Evolutionary conservation across 2,113 vertebrate species (phyloP).

Genomic region (Plecotus auritus): DNA sequence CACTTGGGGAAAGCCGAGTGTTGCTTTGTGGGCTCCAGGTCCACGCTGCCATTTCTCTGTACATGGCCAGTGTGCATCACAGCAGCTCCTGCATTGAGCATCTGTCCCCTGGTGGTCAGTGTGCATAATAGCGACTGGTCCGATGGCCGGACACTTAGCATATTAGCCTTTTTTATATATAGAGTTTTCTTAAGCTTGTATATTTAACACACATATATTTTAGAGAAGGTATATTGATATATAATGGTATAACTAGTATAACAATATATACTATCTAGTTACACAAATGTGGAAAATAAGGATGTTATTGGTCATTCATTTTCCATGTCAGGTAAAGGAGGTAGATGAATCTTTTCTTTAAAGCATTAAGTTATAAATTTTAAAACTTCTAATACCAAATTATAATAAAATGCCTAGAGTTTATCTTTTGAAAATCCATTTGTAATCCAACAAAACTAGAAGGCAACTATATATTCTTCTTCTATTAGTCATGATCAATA

Average conservation of each 20-base stretch:
- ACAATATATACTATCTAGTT: background rate
- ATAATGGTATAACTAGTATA: background rate
- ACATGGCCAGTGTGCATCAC: too few species aligned
- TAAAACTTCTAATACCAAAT: background rate
- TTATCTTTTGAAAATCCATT: slow-evolving; percentile 27
- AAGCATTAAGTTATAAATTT: background rate
- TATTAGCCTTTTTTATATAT: too few species aligned
- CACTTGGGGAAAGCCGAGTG: too few species aligned
- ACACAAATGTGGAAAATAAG: background rate
- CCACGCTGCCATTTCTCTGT: too few species aligned
- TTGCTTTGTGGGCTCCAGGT: too few species aligned
- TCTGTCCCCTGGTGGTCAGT: too few species aligned
- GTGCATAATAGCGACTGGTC: too few species aligned
- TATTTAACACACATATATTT: background rate
- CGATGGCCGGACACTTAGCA: too few species aligned
- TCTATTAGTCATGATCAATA: slow-evolving; percentile 31
- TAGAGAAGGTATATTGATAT: background rate
- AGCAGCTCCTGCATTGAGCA: too few species aligned
- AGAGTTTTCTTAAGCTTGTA: background rate
- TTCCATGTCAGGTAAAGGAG: background rate
- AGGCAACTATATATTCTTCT: background rate
- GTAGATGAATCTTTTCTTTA: background rate
- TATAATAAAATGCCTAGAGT: background rate
- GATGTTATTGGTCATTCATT: background rate
- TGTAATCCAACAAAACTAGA: background rate